Evolutionary conservation across 2,888 invertebrate genomes (phyloP), one percentile per base, ranked within the genome.

Genomic region (Kuschelorhynchus macadamiae): DNA sequence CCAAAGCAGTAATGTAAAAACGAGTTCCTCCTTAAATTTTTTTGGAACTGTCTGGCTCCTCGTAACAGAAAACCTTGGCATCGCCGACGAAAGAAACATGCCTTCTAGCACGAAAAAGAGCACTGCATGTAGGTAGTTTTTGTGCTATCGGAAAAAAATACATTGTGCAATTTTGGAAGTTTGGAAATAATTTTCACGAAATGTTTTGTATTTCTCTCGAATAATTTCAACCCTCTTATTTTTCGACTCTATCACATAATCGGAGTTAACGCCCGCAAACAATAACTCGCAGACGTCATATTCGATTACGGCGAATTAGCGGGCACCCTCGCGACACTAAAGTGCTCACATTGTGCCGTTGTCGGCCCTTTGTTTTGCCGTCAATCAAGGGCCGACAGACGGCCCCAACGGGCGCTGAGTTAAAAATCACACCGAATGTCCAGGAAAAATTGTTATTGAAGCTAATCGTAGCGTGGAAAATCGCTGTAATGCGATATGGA

Each of bases 341-440:
- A 55, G 55, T 39, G 50, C 36, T 70, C 36, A 20, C 36, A 55
- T 64, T 72, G 74, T 74, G 69, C 62, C 39, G 52, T 69, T 69
- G 70, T 70, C 71, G 65, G 20, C 57, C 57, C 57, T 64, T 74
- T 75, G 73, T 74, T 72, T 68, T 39, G 60, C 39, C 60, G 73
- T 75, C 75, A 75, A 72, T 75, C 75, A 74, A 30, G 50, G 63
- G 47, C 33, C 55, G 44, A 62, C 56, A 39, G 55, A 16, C 20
- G 21, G 20, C 5, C 18, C 55, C 41, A 7, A 53, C 53, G 49
- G 59, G 53, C 63, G 72, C 62, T 44, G 16, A 17, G 62, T 66
- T 66, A 70, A 73, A 73, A 72, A 72, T 72, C 67, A 50, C 36
- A 52, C 52, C 56, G 20, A 61, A 61, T 55, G 56, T 42, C 56